Conservation (phyloP, 2,888 invertebrate genomes). For the Drosophila leonis region DNA sequence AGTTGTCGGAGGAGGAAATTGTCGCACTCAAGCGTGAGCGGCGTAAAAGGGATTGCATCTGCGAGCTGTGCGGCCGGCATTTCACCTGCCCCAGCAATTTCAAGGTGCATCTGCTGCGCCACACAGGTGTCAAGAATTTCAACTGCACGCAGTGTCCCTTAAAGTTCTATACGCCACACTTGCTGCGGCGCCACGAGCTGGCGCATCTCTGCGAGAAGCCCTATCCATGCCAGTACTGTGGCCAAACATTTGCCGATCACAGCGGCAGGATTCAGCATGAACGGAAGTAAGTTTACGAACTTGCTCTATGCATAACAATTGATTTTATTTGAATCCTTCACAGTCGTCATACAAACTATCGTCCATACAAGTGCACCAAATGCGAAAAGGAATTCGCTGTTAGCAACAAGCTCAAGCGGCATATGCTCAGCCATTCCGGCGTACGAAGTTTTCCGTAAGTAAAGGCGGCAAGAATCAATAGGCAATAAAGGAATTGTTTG, state of each 20-base stretch:
- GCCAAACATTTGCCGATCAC: slow-evolving; percentile 62
- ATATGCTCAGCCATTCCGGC: slow-evolving; percentile 69
- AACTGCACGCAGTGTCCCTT: slow-evolving; percentile 54
- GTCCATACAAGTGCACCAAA: slow-evolving; percentile 66
- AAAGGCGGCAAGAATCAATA: neutral
- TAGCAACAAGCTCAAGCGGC: slow-evolving; percentile 65
- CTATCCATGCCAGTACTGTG: slow-evolving; percentile 63
- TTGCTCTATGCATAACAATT: no score
- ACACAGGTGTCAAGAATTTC: slow-evolving; percentile 60
- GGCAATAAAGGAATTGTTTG: neutral
- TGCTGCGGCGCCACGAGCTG: slow-evolving; percentile 60
- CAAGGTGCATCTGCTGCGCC: slow-evolving; percentile 67
- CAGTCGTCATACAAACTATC: slow-evolving; percentile 66
- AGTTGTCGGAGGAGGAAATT: slow-evolving; percentile 61
- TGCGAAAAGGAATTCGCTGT: slow-evolving; percentile 68
- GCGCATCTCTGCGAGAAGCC: slow-evolving; percentile 55
- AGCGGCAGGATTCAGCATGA: slow-evolving; percentile 71
- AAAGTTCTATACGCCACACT: slow-evolving; percentile 66
- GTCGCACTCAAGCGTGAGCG: slow-evolving; percentile 63
- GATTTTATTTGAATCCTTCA: neutral
- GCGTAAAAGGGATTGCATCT: slow-evolving; percentile 70
- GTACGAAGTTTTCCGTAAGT: slow-evolving; percentile 68
- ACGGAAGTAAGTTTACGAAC: slow-evolving; percentile 46
- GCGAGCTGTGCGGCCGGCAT: slow-evolving; percentile 66
- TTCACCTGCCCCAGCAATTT: slow-evolving; percentile 73